phyloP scores from a whole-genome alignment of 2,888 invertebrate species.

The Drosophila affinis region DNA sequence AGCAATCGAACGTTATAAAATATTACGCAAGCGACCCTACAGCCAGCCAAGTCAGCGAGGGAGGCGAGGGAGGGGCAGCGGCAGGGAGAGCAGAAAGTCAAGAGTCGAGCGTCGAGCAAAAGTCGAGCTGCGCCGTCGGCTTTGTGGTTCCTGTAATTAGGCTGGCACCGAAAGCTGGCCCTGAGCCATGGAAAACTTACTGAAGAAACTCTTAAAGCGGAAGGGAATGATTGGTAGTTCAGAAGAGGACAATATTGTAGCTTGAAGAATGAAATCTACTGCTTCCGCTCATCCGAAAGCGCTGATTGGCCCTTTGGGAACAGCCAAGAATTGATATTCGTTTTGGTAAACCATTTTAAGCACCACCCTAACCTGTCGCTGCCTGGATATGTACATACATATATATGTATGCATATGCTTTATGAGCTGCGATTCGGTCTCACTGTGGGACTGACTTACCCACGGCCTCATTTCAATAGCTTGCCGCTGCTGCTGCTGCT shows the following conservation, averaged over 20 bases:
- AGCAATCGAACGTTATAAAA: constrained; percentile 53
- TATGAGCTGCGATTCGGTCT: constrained; percentile 15
- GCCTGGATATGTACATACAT: neutral
- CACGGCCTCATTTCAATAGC: constrained; percentile 46
- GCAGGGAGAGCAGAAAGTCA: neutral
- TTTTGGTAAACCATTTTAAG: neutral
- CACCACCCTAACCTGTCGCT: neutral
- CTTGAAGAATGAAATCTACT: too few species aligned
- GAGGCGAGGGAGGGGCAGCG: neutral
- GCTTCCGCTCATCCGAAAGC: too few species aligned
- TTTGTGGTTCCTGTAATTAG: constrained; percentile 27
- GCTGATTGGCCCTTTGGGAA: too few species aligned
- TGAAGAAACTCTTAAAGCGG: too few species aligned
- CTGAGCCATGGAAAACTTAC: neutral
- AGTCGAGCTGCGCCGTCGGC: constrained; percentile 35
- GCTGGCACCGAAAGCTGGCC: neutral
- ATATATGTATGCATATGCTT: neutral
- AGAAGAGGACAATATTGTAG: too few species aligned
- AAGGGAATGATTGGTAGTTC: too few species aligned
- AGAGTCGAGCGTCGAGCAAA: constrained; percentile 10
- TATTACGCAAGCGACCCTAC: constrained; percentile 55
- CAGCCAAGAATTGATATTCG: too few species aligned
- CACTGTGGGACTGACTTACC: neutral
- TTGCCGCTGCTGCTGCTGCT: constrained; percentile 24
- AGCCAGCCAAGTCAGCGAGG: constrained; percentile 9